Evolutionary conservation across 2,888 invertebrate genomes (phyloP), one percentile per base, ranked within the genome.

Genomic region (Caradrina clavipalpis): DNA sequence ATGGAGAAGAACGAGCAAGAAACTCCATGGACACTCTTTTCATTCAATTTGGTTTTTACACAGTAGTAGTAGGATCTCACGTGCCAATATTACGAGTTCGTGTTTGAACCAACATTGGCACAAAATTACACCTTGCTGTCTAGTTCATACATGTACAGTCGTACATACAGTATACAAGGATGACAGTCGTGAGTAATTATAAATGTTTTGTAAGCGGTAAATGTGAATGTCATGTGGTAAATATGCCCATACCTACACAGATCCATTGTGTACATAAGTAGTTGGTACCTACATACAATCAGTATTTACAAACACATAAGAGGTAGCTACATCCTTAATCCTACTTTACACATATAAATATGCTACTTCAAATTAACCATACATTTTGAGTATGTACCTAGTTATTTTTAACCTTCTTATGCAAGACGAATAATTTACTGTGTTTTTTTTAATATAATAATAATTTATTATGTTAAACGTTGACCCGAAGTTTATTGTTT

Each of bases 161-260:
- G 45, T 45, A 45, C 2, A 64, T 63, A 26, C 4, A 4, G 26
- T 26, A 26, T 26, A 26, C 26, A 26, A 62, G 13, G 1, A 45
- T 45, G 5, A 11, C 22, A 35, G n/a, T 45, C 7, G 19, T 42
- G 21, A 17, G 26, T 50, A 56, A 42, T 51, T n/a, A 56, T 55
- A 65, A 56, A 42, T 22, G 35, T 35, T 57, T 31, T 19, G 21
- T 51, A 56, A 51, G 56, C 22, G 11, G 21, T 35, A 69, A 69
- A 55, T 58, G 45, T 69, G 51, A 58, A 59, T 53, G 59, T 51
- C 58, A 69, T 58, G 19, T 39, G 11, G 31, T 51, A 51, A 53
- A 47, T 67, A n/a, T 47, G 35, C 50, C 42, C n/a, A 21, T n/a
- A 7, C n/a, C 7, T 55, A 53, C 35, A 53, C 17, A 45, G 19